Evolutionary conservation across 2,113 vertebrate species (phyloP).

Genomic region (Tor tambroides): DNA sequence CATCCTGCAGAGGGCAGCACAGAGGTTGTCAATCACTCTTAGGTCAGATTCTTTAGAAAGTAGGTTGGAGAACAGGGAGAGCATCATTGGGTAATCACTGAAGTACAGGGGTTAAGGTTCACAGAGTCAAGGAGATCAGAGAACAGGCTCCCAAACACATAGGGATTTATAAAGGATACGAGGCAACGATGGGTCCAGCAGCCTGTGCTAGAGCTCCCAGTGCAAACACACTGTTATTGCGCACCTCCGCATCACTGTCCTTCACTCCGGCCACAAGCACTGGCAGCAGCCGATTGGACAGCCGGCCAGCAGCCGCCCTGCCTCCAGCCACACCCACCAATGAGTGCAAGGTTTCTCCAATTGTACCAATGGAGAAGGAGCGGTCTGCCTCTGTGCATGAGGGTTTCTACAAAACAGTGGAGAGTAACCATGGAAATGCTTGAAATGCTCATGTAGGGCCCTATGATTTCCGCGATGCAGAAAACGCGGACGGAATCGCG

Average conservation of each 20-base stretch:
- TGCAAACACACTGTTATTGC: constrained; percentile 87
- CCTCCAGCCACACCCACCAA: constrained; percentile 70
- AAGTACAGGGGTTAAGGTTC: constrained; percentile 56
- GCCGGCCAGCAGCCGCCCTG: constrained; percentile 67
- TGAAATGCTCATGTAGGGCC: neutral
- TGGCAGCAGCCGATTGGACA: constrained; percentile 81
- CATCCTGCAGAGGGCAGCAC: constrained; percentile 86
- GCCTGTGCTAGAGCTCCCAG: constrained; percentile 84
- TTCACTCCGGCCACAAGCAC: constrained; percentile 74
- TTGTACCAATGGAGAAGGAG: constrained; percentile 84
- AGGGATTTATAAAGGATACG: constrained; percentile 75
- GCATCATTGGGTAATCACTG: constrained; percentile 84
- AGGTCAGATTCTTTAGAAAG: constrained; percentile 77
- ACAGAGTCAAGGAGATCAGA: neutral
- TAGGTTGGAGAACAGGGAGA: constrained; percentile 82
- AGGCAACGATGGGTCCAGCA: constrained; percentile 73
- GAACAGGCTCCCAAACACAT: neutral
- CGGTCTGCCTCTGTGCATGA: constrained; percentile 82
- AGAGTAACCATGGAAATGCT: neutral
- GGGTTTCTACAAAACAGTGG: constrained; percentile 75
- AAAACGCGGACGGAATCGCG: too few relatives aligned
- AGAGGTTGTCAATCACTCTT: constrained; percentile 86
- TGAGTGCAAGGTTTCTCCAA: constrained; percentile 81
- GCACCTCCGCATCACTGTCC: constrained; percentile 83
- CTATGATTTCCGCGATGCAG: too few relatives aligned